A percentile compares a stretch with the other conserved stretches of the same genome.
Evolutionary conservation across 2,888 invertebrate genomes (phyloP).

Genomic region (Arenicola marina): DNA sequence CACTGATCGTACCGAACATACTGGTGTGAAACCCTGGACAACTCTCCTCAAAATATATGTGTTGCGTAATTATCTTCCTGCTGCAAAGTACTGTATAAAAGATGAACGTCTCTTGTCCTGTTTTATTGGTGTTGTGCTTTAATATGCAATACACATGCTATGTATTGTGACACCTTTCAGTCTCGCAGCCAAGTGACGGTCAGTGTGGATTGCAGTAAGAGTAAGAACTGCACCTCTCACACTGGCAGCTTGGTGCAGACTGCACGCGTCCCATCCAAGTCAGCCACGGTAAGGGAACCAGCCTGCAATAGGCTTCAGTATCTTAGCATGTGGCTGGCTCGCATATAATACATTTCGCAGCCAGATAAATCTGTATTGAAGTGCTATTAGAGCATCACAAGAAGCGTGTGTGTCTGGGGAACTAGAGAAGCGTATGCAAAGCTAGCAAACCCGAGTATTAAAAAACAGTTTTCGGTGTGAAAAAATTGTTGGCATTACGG

Average conservation of each 20-base stretch:
- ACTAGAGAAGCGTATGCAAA: no score
- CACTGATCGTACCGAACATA: background rate
- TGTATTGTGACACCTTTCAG: no score
- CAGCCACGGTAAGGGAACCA: constrained; percentile 5
- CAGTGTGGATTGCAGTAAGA: constrained; percentile 1
- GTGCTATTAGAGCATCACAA: no score
- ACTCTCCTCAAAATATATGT: background rate
- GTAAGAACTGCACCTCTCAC: constrained; percentile 3
- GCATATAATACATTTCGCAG: background rate
- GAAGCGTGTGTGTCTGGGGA: no score
- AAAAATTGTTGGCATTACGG: no score
- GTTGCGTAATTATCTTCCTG: background rate
- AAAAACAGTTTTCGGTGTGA: no score
- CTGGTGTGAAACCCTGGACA: background rate
- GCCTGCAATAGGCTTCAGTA: background rate
- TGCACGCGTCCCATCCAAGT: constrained; percentile 5
- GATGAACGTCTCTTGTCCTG: no score
- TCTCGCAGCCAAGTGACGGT: constrained; percentile 7
- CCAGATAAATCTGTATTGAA: no score
- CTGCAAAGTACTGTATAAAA: background rate
- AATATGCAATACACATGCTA: no score
- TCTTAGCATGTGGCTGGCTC: no score
- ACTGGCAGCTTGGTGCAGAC: background rate
- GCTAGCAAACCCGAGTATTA: no score
- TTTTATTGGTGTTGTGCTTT: no score